These are phyloP conservation scores for Hipparchia semele DNA, from an alignment of 2,888 invertebrate genomes.

Conservation along the genomic window DNA sequence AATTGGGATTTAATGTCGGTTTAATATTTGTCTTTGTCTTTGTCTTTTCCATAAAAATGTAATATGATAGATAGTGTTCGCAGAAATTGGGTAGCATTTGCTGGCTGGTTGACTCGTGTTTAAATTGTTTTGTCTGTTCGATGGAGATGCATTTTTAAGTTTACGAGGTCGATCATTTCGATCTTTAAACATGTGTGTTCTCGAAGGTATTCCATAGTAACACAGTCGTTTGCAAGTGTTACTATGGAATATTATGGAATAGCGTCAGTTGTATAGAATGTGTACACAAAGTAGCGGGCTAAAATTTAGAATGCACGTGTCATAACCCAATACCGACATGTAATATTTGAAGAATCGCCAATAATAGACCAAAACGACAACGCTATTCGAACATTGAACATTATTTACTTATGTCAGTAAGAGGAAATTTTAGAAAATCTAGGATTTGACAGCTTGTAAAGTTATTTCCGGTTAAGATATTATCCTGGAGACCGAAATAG, in stretches of 20 bases:
- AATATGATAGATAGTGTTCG: background rate
- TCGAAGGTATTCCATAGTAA: constrained; percentile 3
- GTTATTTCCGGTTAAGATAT: background rate
- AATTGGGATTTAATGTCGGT: background rate
- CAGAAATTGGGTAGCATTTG: constrained; percentile 1
- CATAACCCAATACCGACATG: constrained; percentile 26
- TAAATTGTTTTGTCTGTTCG: constrained; percentile 10
- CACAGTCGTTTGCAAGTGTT: background rate
- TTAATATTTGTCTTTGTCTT: background rate
- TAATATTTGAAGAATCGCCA: constrained; percentile 27
- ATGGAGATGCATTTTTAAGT: constrained; percentile 9
- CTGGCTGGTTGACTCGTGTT: constrained; percentile 1
- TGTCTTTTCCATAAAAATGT: background rate
- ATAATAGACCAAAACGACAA: constrained; percentile 27
- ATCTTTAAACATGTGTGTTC: constrained; percentile 7
- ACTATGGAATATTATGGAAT: background rate
- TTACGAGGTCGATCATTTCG: constrained; percentile 9
- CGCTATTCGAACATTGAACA: background rate
- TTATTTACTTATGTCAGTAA: background rate
- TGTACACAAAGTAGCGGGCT: constrained; percentile 29
- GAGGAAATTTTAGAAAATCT: background rate
- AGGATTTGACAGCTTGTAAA: background rate
- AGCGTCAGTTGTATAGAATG: constrained; percentile 10
- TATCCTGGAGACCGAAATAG: background rate
- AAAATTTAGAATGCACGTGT: constrained; percentile 29